A percentile compares a stretch with the other conserved stretches of the same genome.
Evolutionary conservation across 2,888 invertebrate species (phyloP).

Genomic region (Hecatera dysodea): DNA sequence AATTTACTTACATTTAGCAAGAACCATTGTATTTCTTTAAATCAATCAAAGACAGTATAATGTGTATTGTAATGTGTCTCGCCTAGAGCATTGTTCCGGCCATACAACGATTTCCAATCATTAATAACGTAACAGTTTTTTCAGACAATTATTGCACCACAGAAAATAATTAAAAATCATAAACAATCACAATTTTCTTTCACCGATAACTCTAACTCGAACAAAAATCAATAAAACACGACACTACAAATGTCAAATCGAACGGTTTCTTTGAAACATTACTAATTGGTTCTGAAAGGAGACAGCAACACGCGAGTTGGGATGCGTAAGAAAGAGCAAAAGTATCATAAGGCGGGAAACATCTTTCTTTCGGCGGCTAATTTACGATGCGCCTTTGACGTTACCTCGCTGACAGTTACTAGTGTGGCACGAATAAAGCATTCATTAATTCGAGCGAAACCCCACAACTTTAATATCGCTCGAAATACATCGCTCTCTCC

Average conservation of each 20-base stretch:
- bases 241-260: constrained; percentile 64
- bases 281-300: constrained; percentile 81
- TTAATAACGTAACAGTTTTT: background rate
- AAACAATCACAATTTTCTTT: constrained; percentile 32
- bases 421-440: constrained; percentile 82
- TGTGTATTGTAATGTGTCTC: constrained; percentile 3
- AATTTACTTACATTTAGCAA: background rate
- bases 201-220: constrained; percentile 34
- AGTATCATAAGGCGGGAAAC: constrained; percentile 80
- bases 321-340: constrained; percentile 70
- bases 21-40: background rate
- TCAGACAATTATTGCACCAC: constrained; percentile 3
- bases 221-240: constrained; percentile 56
- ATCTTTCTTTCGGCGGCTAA: constrained; percentile 85
- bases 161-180: constrained; percentile 37
- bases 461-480: constrained; percentile 74
- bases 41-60: constrained; percentile 2
- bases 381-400: constrained; percentile 79
- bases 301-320: constrained; percentile 66
- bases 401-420: constrained; percentile 80
- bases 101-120: background rate
- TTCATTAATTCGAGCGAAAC: constrained; percentile 83
- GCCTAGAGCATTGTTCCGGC: background rate
- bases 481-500: constrained; percentile 78
- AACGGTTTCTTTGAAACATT: constrained; percentile 78